phyloP scores from a whole-genome alignment of 2,797 vertebrate species.

The Erpetoichthys calabaricus region DNA sequence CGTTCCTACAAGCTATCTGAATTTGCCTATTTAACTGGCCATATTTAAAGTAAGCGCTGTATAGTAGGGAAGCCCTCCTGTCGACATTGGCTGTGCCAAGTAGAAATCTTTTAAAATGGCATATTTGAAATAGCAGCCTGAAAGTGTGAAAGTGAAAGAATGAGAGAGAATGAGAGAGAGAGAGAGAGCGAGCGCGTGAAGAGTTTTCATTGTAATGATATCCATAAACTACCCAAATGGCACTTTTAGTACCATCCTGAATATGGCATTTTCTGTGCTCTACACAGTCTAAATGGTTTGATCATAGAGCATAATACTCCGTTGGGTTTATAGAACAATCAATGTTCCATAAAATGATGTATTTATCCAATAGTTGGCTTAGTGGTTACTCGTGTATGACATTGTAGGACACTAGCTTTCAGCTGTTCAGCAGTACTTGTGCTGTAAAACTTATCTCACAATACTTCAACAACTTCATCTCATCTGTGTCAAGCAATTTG shows the following conservation, averaged over 20 bases:
- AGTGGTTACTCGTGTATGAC: constrained; percentile 64
- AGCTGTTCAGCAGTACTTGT: constrained; percentile 42
- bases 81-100: too few species aligned
- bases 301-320: constrained; percentile 74
- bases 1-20: too few species aligned
- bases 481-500: constrained; percentile 73
- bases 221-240: constrained; percentile 74
- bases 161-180: too few species aligned
- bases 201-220: constrained; percentile 66
- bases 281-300: constrained; percentile 71
- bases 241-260: constrained; percentile 71
- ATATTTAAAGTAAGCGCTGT: too few species aligned
- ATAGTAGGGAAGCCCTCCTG: too few species aligned
- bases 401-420: constrained; percentile 56
- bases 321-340: constrained; percentile 77
- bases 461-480: constrained; percentile 72
- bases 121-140: too few species aligned
- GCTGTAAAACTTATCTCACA: constrained; percentile 61
- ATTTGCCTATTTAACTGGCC: too few species aligned
- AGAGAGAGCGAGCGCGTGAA: constrained; percentile 27
- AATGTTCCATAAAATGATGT: constrained; percentile 79
- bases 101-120: too few species aligned
- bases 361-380: constrained; percentile 71
- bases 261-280: constrained; percentile 70
- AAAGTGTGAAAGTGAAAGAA: too few species aligned